Conservation (phyloP, 2,113 vertebrate genomes). For the Albula goreensis region DNA sequence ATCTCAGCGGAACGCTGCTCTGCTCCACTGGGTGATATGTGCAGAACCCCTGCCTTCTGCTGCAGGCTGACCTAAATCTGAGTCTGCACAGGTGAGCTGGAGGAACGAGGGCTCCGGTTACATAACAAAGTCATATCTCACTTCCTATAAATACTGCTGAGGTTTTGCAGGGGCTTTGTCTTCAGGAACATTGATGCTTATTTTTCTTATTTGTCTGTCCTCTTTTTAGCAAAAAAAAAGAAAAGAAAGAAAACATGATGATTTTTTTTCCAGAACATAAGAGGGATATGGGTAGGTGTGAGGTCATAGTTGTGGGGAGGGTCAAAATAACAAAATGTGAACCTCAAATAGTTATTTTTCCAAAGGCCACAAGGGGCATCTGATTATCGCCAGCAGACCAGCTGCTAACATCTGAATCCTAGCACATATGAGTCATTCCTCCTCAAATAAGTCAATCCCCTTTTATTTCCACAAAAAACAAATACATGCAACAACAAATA, state of each 20-base stretch:
- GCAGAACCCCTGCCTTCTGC: background rate
- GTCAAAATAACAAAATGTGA: background rate
- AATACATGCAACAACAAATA: too few species aligned
- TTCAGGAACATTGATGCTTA: background rate
- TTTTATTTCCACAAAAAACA: too few species aligned
- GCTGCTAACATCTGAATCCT: background rate
- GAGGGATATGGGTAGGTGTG: background rate
- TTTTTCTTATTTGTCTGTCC: background rate
- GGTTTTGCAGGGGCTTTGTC: background rate
- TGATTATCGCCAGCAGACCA: background rate
- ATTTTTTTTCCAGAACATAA: background rate
- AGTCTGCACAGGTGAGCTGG: background rate
- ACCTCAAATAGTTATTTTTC: background rate
- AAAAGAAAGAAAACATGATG: background rate
- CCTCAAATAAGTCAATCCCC: too few species aligned
- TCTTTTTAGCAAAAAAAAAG: background rate
- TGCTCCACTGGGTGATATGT: background rate
- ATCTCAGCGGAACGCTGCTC: background rate
- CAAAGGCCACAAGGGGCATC: background rate
- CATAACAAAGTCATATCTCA: conserved; percentile 4
- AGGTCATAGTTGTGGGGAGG: background rate
- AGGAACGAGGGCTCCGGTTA: conserved; percentile 3
- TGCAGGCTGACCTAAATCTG: background rate
- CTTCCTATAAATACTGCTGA: background rate
- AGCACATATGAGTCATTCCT: background rate